A percentile compares a stretch with the other conserved stretches of the same genome.
phyloP scores from a whole-genome alignment of 1,140 invertebrate genomes.

The Theocolax elegans region DNA sequence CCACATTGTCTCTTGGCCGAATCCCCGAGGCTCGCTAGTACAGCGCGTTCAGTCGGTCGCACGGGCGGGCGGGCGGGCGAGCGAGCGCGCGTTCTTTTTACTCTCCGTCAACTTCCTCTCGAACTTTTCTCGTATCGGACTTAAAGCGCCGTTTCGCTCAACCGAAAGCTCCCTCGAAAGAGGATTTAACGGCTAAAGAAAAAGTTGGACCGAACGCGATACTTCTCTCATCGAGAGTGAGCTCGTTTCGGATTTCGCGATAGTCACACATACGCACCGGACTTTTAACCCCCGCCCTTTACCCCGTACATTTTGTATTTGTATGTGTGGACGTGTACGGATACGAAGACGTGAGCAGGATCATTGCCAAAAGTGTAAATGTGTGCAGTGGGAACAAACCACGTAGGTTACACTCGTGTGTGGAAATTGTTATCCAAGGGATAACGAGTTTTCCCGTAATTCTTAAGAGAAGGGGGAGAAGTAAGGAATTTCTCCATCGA shows the following conservation, averaged over 20 bases:
- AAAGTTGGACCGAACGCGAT: slow-evolving; percentile 11
- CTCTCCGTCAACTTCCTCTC: slow-evolving; percentile 29
- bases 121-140: slow-evolving; percentile 42
- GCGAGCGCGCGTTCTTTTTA: slow-evolving; percentile 7
- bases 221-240: slow-evolving; percentile 14
- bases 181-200: slow-evolving; percentile 37
- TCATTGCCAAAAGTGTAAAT: too few relatives aligned
- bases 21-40: too few relatives aligned
- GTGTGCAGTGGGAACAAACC: background rate
- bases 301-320: too few relatives aligned
- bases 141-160: slow-evolving; percentile 34
- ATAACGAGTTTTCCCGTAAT: slow-evolving; percentile 40
- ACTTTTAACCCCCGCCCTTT: too few relatives aligned
- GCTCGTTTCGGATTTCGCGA: slow-evolving; percentile 26
- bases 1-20: slow-evolving; percentile 33
- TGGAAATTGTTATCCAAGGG: slow-evolving; percentile 26
- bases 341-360: background rate
- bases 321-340: background rate
- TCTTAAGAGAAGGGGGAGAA: background rate
- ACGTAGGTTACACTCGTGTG: background rate
- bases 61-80: too few relatives aligned
- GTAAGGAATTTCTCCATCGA: background rate
- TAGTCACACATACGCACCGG: background rate
- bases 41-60: too few relatives aligned
- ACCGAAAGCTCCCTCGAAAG: slow-evolving; percentile 36